Evolutionary conservation across 2,113 vertebrate genomes (phyloP).

Genomic region (Actenoides lindsayi): DNA sequence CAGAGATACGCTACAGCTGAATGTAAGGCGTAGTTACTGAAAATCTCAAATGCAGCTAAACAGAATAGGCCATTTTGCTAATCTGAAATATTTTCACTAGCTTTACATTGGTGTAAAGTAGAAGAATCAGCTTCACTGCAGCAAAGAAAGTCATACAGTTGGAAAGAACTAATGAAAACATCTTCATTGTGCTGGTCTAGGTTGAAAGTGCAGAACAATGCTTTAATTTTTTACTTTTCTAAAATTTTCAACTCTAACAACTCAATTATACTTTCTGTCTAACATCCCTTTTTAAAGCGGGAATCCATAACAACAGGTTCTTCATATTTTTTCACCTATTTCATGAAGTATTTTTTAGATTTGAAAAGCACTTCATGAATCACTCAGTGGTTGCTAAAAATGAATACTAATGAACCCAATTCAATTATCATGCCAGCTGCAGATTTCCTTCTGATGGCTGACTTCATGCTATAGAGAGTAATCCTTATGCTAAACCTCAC

Average conservation of each 20-base stretch:
- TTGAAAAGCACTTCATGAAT: slow-evolving; percentile 43
- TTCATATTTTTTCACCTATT: slow-evolving; percentile 20
- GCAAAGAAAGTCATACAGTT: not conserved
- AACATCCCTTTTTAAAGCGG: not conserved
- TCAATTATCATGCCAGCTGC: slow-evolving; percentile 46
- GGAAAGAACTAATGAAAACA: not conserved
- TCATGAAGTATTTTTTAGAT: not conserved
- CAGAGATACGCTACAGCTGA: not conserved
- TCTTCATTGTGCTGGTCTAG: not conserved
- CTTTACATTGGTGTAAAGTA: not conserved
- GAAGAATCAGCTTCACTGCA: not conserved
- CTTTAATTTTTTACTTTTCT: not conserved
- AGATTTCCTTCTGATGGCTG: slow-evolving; percentile 42
- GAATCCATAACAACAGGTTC: not conserved
- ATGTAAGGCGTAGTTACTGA: not conserved
- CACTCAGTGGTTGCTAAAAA: slow-evolving; percentile 46
- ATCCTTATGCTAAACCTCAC: slow-evolving; percentile 8
- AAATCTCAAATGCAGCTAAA: not conserved
- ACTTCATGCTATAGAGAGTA: slow-evolving; percentile 16
- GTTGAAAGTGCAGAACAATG: not conserved
- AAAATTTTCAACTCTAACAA: not conserved
- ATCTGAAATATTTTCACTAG: not conserved
- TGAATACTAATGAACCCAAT: slow-evolving; percentile 12
- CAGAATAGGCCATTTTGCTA: not conserved
- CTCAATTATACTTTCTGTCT: not conserved